Evolutionary conservation across 2,797 vertebrate species (phyloP).

Genomic region (Macrochelys suwanniensis): DNA sequence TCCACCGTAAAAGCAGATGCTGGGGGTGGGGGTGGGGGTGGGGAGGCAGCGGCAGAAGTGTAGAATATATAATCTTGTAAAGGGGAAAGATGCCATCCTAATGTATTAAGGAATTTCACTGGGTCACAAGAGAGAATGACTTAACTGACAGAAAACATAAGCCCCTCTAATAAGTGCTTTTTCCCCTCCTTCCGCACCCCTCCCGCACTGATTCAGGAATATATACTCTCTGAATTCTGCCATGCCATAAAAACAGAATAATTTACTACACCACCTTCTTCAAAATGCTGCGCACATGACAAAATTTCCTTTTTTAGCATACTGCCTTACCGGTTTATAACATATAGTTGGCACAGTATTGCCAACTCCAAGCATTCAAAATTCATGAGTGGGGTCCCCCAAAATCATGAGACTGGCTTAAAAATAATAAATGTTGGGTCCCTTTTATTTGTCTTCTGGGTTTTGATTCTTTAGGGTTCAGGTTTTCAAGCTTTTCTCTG

Average conservation of each 20-base stretch:
- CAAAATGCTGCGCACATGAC: not conserved
- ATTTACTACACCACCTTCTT: not conserved
- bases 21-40: not conserved
- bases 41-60: not conserved
- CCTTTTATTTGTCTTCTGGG: not conserved
- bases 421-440: not conserved
- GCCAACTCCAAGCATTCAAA: not conserved
- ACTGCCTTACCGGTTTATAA: not conserved
- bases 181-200: too few species aligned
- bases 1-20: not conserved
- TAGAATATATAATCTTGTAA: not conserved
- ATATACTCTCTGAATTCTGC: not conserved
- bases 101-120: not conserved
- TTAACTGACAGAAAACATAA: not conserved
- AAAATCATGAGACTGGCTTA: not conserved
- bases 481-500: not conserved
- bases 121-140: not conserved
- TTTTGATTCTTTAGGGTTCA: not conserved
- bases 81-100: not conserved
- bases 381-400: not conserved
- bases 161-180: not conserved
- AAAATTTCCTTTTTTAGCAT: not conserved
- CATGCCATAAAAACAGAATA: not conserved
- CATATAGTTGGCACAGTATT: not conserved
- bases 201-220: rapidly evolving